phyloP scores from a whole-genome alignment of 2,888 invertebrate species.

The Oscheius onirici region DNA sequence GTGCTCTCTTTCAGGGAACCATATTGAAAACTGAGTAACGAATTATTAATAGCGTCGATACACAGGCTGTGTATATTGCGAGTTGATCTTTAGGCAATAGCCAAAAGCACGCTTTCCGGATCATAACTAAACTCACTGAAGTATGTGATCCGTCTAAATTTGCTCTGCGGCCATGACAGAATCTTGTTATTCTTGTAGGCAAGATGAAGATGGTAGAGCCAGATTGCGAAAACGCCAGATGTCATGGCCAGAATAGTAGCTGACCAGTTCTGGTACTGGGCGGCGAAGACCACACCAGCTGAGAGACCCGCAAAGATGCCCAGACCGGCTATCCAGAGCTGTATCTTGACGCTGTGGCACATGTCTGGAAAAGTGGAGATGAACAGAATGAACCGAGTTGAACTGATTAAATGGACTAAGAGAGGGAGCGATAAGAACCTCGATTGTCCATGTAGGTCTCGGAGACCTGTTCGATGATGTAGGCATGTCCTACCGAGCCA shows the following conservation, averaged over 20 bases:
- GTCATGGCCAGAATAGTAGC: constrained; percentile 62
- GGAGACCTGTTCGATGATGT: constrained; percentile 24
- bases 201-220: constrained; percentile 63
- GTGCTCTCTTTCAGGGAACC: too few species aligned
- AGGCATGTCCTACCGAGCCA: constrained; percentile 7
- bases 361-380: constrained; percentile 7
- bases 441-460: constrained; percentile 10
- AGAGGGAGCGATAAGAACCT: constrained; percentile 2
- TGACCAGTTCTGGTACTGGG: constrained; percentile 65
- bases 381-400: too few species aligned
- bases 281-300: constrained; percentile 63
- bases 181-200: constrained; percentile 64
- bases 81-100: too few species aligned
- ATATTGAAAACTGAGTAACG: too few species aligned
- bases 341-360: constrained; percentile 51
- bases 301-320: constrained; percentile 66
- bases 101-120: not conserved
- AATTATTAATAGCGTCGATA: too few species aligned
- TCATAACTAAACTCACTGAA: constrained; percentile 38
- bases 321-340: constrained; percentile 56
- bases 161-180: constrained; percentile 53
- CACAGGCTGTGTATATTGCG: too few species aligned
- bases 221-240: constrained; percentile 61
- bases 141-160: constrained; percentile 39
- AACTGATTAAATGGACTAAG: not conserved